Evolutionary conservation across 2,888 invertebrate species (phyloP), one percentile per base, ranked within the genome.

Genomic region (Hydroisotoma schaefferi): DNA sequence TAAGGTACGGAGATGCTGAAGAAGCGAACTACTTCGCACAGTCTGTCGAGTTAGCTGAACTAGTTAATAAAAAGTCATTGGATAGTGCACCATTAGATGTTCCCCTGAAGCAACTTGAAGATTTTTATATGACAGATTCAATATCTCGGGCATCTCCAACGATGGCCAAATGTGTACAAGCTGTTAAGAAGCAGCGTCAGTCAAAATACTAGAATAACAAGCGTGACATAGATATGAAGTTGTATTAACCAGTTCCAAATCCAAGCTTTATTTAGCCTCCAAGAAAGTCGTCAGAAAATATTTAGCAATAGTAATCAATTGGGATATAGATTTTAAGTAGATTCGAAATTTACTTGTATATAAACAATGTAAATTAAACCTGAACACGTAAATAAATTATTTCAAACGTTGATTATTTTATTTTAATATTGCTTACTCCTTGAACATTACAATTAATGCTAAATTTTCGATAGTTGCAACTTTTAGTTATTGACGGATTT

Each of bases 151-250:
- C 98, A 28, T 99, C 98, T 3, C 88, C 90, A 65, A 98, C 97
- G 52, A 99, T 99, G 99, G 95, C 98, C 52, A 95, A 95, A 79
- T 98, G 97, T 79, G 87, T 97, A 69, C 87, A 91, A 74, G 95
- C 97, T 15, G 91, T 87, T 2, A 80, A 85, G 71, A 91, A 91
- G 77, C 87, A 88, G 66, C 75, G 76, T 64, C 73, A 76, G 65
- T 75, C 75, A 20, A 77, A 77, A 65, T 78, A 77, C 65, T 76
- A 64, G 54, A 43, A 29, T 40, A 20, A 28, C 5, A 20, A 15
- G 20, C 20, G 40, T 33, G 33, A 33, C 40, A n/a, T 38, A n/a
- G 20, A 18, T 40, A 5, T 40, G 15, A 40, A 20, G 15, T 5
- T 40, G 15, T 40, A 20, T 40, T 40, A 40, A 40, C n/a, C 20